Percentiles rank a stretch among this genome's conserved stretches.
phyloP scores from a whole-genome alignment of 2,113 vertebrate genomes.

The Apteryx mantelli region DNA sequence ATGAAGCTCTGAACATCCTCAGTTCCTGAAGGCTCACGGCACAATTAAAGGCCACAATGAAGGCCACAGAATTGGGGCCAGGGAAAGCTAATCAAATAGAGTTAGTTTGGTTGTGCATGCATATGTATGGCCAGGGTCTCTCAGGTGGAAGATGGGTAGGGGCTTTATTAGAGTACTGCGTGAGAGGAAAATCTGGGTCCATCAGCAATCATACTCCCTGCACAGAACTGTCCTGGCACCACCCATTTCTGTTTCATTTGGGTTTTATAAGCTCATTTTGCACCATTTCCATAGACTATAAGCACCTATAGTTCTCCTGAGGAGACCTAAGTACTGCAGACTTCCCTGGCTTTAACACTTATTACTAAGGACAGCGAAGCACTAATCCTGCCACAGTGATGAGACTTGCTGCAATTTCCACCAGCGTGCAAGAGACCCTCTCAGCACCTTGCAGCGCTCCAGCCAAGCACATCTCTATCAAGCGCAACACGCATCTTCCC shows the following conservation, averaged over 20 bases:
- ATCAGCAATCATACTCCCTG: background rate
- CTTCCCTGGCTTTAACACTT: background rate
- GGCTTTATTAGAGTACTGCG: background rate
- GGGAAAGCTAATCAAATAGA: background rate
- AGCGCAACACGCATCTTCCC: background rate
- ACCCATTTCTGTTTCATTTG: background rate
- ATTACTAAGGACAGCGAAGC: background rate
- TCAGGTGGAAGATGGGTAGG: accelerated
- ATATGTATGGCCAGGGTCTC: background rate
- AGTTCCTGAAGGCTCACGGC: background rate
- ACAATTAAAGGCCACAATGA: background rate
- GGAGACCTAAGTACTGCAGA: background rate
- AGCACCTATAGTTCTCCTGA: background rate
- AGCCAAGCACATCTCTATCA: background rate
- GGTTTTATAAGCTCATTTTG: background rate
- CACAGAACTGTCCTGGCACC: accelerated
- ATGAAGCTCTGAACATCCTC: background rate
- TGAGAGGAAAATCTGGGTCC: background rate
- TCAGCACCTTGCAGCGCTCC: background rate
- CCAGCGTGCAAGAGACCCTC: background rate
- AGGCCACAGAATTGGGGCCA: background rate
- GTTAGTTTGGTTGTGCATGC: background rate
- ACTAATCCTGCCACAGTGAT: background rate
- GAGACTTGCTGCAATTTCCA: background rate
- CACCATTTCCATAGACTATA: background rate